These are phyloP conservation scores for Cryptotis parvus DNA, from an alignment of 2,113 vertebrate genomes.

Conservation along the genomic window DNA sequence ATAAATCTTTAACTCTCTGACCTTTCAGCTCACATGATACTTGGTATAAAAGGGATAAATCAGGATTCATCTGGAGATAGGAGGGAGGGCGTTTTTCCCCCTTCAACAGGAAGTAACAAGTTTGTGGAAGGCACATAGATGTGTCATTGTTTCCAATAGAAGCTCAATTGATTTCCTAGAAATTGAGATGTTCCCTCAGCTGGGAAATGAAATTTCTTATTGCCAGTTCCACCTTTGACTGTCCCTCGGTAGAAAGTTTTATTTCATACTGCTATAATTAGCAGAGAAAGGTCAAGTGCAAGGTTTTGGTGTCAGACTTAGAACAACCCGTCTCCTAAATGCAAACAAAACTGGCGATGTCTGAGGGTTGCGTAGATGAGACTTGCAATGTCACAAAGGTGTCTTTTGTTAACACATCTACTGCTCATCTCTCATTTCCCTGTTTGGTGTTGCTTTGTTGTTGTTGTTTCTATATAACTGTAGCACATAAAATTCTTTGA, in stretches of 20 bases:
- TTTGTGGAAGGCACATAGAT: slow-evolving; percentile 63
- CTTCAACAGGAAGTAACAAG: slow-evolving; percentile 61
- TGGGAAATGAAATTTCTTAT: slow-evolving; percentile 76
- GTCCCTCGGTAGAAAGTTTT: slow-evolving; percentile 55
- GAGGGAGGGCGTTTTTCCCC: slow-evolving; percentile 50
- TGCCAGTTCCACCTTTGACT: slow-evolving; percentile 40
- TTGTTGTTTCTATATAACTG: neutral
- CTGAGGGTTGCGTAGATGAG: neutral
- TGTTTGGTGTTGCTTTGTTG: neutral
- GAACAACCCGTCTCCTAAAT: slow-evolving; percentile 31
- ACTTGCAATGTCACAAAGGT: neutral
- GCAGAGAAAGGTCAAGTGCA: slow-evolving; percentile 63
- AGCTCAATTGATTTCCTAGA: slow-evolving; percentile 71
- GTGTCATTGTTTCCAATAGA: slow-evolving; percentile 69
- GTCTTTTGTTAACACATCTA: slow-evolving; percentile 41
- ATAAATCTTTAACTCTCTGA: slow-evolving; percentile 84
- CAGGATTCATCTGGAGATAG: slow-evolving; percentile 69
- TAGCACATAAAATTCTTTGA: neutral
- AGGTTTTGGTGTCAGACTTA: slow-evolving; percentile 23
- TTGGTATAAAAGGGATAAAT: slow-evolving; percentile 78
- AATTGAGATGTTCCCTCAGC: slow-evolving; percentile 76
- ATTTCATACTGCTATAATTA: slow-evolving; percentile 62
- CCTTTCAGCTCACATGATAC: slow-evolving; percentile 79
- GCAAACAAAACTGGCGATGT: slow-evolving; percentile 41
- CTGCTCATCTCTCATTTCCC: neutral